Evolutionary conservation across 1,140 invertebrate species (phyloP), one percentile per base, ranked within the genome.

Genomic region (Drosophila rufa): DNA sequence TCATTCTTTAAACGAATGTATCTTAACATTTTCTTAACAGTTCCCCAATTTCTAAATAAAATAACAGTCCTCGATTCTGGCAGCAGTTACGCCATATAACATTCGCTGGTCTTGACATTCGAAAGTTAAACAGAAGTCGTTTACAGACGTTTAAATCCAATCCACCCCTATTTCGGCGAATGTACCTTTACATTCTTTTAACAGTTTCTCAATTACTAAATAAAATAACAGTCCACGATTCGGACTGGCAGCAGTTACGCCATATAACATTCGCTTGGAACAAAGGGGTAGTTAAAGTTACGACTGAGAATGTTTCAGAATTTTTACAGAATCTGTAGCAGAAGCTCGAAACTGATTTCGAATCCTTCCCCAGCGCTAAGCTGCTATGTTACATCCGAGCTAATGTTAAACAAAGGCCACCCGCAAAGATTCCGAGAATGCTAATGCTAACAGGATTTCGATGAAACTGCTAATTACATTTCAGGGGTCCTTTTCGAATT

Each of bases 231-330:
- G 36, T 4, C 17, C 1, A 36, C 3, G 4, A 33, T 55, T 55
- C 51, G 51, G 22, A 38, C 11, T 14, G 12, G 3, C 17, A 9
- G 14, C 30, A 40, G 14, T 22, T 15, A 19, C 15, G 7, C 14
- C 51, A 3, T 9, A 5, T 38, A 55, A 55, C 51, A 55, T 22
- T 55, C 33, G 17, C 2, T 38, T 22, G 1, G 2, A 22, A 36
- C 9, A 14, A 22, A 56, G 53, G 53, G 53, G 53, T 56, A n/a
- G 36, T 40, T 55, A 25, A 56, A n/a, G 19, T 55, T 25, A n/a
- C 17, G 33, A 38, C 2, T 40, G 1, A 40, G 2, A n/a, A 4
- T 40, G 53, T n/a, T 40, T n/a, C 14, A 36, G 3, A n/a, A 6
- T n/a, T 15, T n/a, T 0, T 25, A 25, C 53, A 56, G 36, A 22